Conservation (phyloP, 2,888 invertebrate species). For the Eurois occulta region DNA sequence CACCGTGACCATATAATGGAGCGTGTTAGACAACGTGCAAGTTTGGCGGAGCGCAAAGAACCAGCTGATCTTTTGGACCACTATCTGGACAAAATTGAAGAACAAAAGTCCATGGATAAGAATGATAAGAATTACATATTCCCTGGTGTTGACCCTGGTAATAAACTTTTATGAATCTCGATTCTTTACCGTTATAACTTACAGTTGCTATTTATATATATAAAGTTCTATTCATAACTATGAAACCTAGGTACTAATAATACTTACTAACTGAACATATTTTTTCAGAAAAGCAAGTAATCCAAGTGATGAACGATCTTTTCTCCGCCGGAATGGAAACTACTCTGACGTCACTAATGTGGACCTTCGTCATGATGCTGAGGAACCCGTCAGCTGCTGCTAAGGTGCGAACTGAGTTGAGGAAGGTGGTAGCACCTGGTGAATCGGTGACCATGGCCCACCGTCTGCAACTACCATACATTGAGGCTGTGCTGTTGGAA, state of each 20-base stretch:
- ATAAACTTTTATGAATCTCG: not conserved
- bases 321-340: slow-evolving; percentile 97
- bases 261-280: not conserved
- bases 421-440: slow-evolving; percentile 93
- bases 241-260: not conserved
- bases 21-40: slow-evolving; percentile 61
- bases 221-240: slow-evolving; percentile 2
- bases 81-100: slow-evolving; percentile 71
- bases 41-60: slow-evolving; percentile 48
- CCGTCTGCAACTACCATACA: slow-evolving; percentile 93
- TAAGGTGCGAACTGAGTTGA: slow-evolving; percentile 94
- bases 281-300: slow-evolving; percentile 93
- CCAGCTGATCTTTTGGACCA: slow-evolving; percentile 74
- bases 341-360: slow-evolving; percentile 94
- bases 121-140: slow-evolving; percentile 37
- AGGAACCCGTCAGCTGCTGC: slow-evolving; percentile 93
- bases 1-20: slow-evolving; percentile 67
- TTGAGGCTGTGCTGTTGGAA: slow-evolving; percentile 95
- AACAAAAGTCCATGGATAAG: slow-evolving; percentile 23
- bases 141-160: slow-evolving; percentile 43
- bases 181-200: not conserved
- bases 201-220: no score
- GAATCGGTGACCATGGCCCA: slow-evolving; percentile 94
- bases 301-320: slow-evolving; percentile 96
- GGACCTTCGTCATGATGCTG: slow-evolving; percentile 95